Base-by-base conservation (phyloP, 2,797 vertebrate species). In the Acipenser oxyrinchus region DNA sequence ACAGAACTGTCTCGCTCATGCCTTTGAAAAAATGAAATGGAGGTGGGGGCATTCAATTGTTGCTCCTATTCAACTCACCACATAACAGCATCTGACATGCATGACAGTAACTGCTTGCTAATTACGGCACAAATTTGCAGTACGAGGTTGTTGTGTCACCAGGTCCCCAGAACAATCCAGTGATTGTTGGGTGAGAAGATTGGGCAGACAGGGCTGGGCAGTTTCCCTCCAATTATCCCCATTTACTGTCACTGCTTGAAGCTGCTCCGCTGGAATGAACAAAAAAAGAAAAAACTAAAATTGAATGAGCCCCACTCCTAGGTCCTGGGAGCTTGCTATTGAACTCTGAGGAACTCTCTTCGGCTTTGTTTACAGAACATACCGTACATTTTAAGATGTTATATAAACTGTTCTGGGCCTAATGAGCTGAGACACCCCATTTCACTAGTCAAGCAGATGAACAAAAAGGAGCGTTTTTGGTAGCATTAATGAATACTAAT, bases 141-240 rank as follows among this genome's bases (percentile, higher is more conserved):
- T 76, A 79, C 71, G 76, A 88, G 88, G 85, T 87, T 92, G 89
- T 90, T 91, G 91, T 93, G 87, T 91, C 89, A 89, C 89, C 78
- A 72, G 84, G 84, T 83, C 86, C 77, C 69, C 0, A 72, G 88
- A 91, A 96, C 93, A 96, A 93, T 94, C 80, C 81, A 74, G 67
- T 80, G 83, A 94, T 94, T 95, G 94, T 95, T 89, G 85, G 81
- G 85, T 84, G 86, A 88, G 88, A 91, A 88, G 87, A 91, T 91
- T 91, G 89, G 86, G 88, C 85, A 81, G 89, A 93, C 78, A 77
- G 85, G 82, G 85, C 85, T 82, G 81, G 80, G 84, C 79, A 84
- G 85, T 86, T 89, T 81, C 79, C 73, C 65, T 78, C 89, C 89
- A 92, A 90, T 92, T 93, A 93, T 91, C 89, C 83, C 82, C 81